phyloP scores from a whole-genome alignment of 2,888 invertebrate species.

The Pyrgus malvae region DNA sequence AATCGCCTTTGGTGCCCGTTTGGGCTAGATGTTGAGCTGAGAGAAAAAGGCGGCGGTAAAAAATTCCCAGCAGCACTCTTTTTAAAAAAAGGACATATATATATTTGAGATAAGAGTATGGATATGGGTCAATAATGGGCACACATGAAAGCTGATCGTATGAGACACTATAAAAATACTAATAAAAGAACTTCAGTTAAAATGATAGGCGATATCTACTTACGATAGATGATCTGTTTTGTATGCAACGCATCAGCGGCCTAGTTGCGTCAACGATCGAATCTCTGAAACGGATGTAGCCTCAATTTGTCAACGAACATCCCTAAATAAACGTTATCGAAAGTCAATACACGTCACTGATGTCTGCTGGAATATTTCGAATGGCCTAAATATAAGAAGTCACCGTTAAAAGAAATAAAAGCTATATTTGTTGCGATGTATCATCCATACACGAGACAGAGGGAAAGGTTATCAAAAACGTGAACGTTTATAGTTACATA shows the following conservation, averaged over 20 bases:
- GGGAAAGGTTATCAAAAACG: constrained; percentile 7
- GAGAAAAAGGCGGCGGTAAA: too few species aligned
- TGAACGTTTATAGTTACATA: constrained; percentile 7
- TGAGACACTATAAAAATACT: too few species aligned
- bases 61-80: too few species aligned
- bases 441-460: neutral
- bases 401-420: constrained; percentile 2
- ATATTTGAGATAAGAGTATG: too few species aligned
- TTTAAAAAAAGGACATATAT: too few species aligned
- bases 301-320: constrained; percentile 16
- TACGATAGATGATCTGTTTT: too few species aligned
- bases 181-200: too few species aligned
- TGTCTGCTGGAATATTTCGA: constrained; percentile 7
- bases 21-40: too few species aligned
- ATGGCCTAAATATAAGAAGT: neutral
- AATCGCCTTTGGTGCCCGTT: too few species aligned
- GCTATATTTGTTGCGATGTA: neutral
- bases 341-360: neutral
- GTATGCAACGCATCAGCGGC: constrained; percentile 11
- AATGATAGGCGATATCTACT: too few species aligned
- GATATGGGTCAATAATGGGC: too few species aligned
- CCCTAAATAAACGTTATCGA: constrained; percentile 17
- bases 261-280: neutral
- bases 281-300: constrained; percentile 17
- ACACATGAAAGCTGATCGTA: too few species aligned